Percentiles rank a stretch among this genome's conserved stretches.
Conservation (phyloP, 1,140 invertebrate genomes). For the Wasmannia auropunctata region DNA sequence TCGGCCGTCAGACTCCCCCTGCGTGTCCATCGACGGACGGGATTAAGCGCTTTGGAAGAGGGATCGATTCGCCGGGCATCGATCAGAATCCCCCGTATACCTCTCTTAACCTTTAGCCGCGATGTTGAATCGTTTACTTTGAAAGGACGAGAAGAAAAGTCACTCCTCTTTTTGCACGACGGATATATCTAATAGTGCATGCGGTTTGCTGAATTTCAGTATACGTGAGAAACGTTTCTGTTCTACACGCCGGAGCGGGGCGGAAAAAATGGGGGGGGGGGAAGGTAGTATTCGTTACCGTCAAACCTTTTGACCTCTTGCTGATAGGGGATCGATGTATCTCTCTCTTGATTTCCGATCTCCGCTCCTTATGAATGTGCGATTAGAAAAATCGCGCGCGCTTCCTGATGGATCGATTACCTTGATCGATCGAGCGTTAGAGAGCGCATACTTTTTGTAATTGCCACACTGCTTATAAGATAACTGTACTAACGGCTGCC, state of each 20-base stretch:
- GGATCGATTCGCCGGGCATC: slow-evolving; percentile 61
- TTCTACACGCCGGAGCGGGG: not conserved
- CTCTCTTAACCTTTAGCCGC: slow-evolving; percentile 50
- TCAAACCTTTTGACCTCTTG: slow-evolving; percentile 38
- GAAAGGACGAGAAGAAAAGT: not conserved
- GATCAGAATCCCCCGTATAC: slow-evolving; percentile 65
- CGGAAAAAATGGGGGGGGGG: not conserved
- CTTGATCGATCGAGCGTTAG: slow-evolving; percentile 36
- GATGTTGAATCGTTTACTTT: slow-evolving; percentile 35
- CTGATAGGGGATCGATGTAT: slow-evolving; percentile 34
- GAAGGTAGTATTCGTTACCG: slow-evolving; percentile 31
- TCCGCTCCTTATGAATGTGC: slow-evolving; percentile 17
- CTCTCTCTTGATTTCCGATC: slow-evolving; percentile 7
- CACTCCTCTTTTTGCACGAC: slow-evolving; percentile 29
- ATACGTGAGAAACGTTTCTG: slow-evolving; percentile 25
- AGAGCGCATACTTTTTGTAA: slow-evolving; percentile 30
- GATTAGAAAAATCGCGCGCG: slow-evolving; percentile 31
- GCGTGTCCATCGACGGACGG: slow-evolving; percentile 51
- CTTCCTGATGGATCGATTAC: slow-evolving; percentile 21
- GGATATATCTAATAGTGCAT: slow-evolving; percentile 25
- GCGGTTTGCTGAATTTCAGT: slow-evolving; percentile 39
- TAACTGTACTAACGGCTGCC: slow-evolving; percentile 15
- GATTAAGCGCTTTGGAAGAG: slow-evolving; percentile 68
- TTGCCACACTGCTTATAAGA: slow-evolving; percentile 15
- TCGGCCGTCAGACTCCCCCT: slow-evolving; percentile 42